phyloP scores from a whole-genome alignment of 2,113 vertebrate genomes.

The Lipophrys pholis region DNA sequence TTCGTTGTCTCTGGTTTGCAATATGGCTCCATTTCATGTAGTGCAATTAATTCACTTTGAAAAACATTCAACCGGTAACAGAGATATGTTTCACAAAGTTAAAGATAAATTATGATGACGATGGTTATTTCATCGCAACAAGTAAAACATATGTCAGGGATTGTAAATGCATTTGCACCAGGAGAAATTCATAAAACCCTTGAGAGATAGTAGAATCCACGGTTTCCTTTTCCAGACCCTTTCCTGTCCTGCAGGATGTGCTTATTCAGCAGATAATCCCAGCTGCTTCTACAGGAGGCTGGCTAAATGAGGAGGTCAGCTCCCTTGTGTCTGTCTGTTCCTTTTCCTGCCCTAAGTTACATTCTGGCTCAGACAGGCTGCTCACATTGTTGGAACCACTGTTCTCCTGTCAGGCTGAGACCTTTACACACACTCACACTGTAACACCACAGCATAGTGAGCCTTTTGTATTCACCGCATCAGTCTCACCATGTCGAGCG shows the following conservation, averaged over 20 bases:
- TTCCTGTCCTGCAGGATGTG: conserved; percentile 62
- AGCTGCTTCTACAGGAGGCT: conserved; percentile 67
- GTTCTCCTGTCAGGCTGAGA: conserved; percentile 74
- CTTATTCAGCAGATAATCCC: conserved; percentile 71
- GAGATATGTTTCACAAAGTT: conserved; percentile 13
- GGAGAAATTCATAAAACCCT: not conserved
- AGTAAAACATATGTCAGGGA: conserved; percentile 4
- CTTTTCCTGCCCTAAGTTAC: conserved; percentile 38
- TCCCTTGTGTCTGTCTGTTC: conserved; percentile 69
- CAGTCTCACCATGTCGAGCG: conserved; percentile 37
- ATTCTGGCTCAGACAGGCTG: conserved; percentile 56
- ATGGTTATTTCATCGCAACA: not conserved
- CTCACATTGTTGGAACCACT: conserved; percentile 65
- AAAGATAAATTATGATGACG: conserved; percentile 9
- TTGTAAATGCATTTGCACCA: not conserved
- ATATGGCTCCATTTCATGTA: conserved; percentile 25
- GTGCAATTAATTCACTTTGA: conserved; percentile 27
- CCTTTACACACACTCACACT: conserved; percentile 62
- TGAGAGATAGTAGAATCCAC: conserved; percentile 10
- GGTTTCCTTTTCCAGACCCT: conserved; percentile 23
- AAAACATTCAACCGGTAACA: conserved; percentile 22
- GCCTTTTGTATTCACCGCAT: conserved; percentile 54
- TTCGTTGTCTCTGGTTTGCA: conserved; percentile 1
- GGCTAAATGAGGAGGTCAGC: conserved; percentile 74
- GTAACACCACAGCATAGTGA: conserved; percentile 47